phyloP scores from a whole-genome alignment of 2,797 vertebrate species.

The Ataeniobius toweri region DNA sequence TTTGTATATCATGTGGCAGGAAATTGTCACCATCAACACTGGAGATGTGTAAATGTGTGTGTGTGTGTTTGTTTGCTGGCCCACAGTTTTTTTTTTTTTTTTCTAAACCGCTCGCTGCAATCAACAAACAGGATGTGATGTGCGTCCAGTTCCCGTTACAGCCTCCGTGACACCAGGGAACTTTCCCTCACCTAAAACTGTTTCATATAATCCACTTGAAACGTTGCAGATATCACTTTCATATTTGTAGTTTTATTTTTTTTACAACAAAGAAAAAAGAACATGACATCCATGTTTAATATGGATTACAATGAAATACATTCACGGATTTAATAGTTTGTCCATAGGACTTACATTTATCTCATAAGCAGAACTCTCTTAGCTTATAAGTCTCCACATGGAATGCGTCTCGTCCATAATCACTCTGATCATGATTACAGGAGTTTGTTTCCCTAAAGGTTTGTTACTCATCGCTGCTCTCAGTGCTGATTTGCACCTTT shows the following conservation, averaged over 20 bases:
- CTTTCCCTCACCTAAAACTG: constrained; percentile 49
- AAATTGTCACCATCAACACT: neutral
- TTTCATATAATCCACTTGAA: constrained; percentile 32
- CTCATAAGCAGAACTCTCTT: constrained; percentile 23
- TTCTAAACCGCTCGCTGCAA: constrained; percentile 30
- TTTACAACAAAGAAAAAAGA: constrained; percentile 16
- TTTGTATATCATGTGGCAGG: neutral
- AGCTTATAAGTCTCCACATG: neutral
- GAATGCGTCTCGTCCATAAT: neutral
- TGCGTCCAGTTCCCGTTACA: constrained; percentile 48
- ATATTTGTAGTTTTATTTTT: constrained; percentile 8
- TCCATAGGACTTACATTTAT: constrained; percentile 52
- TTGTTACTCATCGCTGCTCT: neutral
- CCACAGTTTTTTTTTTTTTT: constrained; percentile 19
- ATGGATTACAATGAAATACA: constrained; percentile 42
- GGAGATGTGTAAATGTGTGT: neutral
- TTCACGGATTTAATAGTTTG: constrained; percentile 40
- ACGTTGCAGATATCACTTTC: constrained; percentile 22
- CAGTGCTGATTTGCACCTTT: constrained; percentile 9
- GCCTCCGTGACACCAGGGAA: constrained; percentile 38
- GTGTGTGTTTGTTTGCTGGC: constrained; percentile 30
- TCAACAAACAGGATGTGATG: constrained; percentile 74
- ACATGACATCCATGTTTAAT: constrained; percentile 46
- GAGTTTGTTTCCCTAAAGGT: constrained; percentile 1
- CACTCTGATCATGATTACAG: neutral